Percentiles rank a stretch among this genome's conserved stretches.
Evolutionary conservation across 2,113 vertebrate species (phyloP).

Genomic region (Electrona antarctica): DNA sequence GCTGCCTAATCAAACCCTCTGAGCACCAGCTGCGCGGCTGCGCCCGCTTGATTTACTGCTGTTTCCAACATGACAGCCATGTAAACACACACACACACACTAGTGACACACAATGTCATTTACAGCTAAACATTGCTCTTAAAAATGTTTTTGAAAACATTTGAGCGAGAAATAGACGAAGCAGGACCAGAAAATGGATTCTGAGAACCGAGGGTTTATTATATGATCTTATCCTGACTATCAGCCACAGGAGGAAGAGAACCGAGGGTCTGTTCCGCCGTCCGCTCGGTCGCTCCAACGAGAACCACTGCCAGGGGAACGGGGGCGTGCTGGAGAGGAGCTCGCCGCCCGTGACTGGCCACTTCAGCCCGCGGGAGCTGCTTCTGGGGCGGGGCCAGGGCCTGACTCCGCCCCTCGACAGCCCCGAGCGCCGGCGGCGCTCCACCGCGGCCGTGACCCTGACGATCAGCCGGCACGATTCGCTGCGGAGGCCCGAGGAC

Average conservation of each 20-base stretch:
- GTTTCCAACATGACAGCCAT: too few relatives aligned
- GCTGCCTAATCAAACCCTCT: too few relatives aligned
- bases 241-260: constrained; percentile 87
- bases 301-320: constrained; percentile 85
- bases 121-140: too few relatives aligned
- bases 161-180: too few relatives aligned
- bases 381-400: constrained; percentile 84
- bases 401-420: constrained; percentile 84
- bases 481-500: constrained; percentile 90
- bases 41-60: too few relatives aligned
- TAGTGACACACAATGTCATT: too few relatives aligned
- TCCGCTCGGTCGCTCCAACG: constrained; percentile 87
- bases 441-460: constrained; percentile 88
- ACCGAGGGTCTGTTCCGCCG: constrained; percentile 85
- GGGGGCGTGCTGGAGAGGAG: constrained; percentile 83
- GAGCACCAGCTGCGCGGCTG: too few relatives aligned
- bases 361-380: constrained; percentile 88
- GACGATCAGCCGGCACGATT: constrained; percentile 90
- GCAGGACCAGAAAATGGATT: too few relatives aligned
- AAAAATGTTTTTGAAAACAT: too few relatives aligned
- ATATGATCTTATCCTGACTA: constrained; percentile 47
- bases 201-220: too few relatives aligned
- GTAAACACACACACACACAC: too few relatives aligned
- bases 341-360: constrained; percentile 86
- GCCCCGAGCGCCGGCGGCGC: constrained; percentile 88